A percentile compares a stretch with the other conserved stretches of the same genome.
Evolutionary conservation across 2,888 invertebrate genomes (phyloP).

Genomic region (Sesia apiformis): DNA sequence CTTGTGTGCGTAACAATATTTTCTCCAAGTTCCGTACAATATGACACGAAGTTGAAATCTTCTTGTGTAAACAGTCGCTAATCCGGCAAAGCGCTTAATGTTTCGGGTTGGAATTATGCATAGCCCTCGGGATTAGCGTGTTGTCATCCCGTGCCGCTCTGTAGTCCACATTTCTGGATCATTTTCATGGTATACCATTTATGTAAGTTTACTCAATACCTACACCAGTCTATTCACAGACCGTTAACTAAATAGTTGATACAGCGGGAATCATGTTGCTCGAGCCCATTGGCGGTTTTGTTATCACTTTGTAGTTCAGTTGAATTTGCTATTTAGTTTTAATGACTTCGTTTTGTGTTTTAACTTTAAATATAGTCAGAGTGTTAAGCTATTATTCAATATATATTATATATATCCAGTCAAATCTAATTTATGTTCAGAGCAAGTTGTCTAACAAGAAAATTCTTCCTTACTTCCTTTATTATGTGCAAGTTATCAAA

Average conservation of each 20-base stretch:
- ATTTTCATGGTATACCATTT: constrained; percentile 21
- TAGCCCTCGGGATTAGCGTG: constrained; percentile 59
- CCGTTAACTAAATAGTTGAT: neutral
- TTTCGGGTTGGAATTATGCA: constrained; percentile 63
- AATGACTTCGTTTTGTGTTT: neutral
- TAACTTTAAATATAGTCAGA: too few species aligned
- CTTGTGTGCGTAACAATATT: neutral
- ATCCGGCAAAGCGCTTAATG: constrained; percentile 58
- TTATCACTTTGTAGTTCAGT: neutral
- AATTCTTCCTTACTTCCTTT: too few species aligned
- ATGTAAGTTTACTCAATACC: neutral
- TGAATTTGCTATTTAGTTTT: neutral
- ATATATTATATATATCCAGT: too few species aligned
- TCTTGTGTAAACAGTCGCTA: constrained; percentile 55
- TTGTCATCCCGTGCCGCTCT: constrained; percentile 53
- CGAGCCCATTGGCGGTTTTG: neutral
- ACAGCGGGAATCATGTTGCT: neutral
- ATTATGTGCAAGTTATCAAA: too few species aligned
- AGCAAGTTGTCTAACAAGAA: too few species aligned
- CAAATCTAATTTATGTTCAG: too few species aligned
- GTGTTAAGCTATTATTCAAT: too few species aligned
- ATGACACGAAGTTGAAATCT: constrained; percentile 41
- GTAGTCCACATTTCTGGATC: constrained; percentile 43
- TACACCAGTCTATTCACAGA: neutral
- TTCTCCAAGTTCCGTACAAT: constrained; percentile 8